A percentile compares a stretch with the other conserved stretches of the same genome.
These are phyloP conservation scores for Drosophila yooni DNA, from an alignment of 2,888 invertebrate species.

Conservation along the genomic window DNA sequence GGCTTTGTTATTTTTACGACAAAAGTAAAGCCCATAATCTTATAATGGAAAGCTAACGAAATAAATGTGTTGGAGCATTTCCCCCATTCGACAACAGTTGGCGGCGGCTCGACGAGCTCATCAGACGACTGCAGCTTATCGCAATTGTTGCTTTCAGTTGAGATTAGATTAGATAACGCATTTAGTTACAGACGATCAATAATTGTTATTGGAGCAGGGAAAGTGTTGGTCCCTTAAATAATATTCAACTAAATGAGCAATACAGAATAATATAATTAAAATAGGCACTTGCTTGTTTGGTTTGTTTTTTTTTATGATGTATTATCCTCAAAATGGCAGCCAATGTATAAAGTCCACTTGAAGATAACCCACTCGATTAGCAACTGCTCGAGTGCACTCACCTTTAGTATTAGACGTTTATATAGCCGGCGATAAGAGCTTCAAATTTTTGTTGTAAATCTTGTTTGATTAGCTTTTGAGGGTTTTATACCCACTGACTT, in stretches of 20 bases:
- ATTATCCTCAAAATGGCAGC: slow-evolving; percentile 35
- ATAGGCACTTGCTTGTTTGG: slow-evolving; percentile 4
- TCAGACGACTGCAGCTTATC: slow-evolving; percentile 29
- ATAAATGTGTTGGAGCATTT: not conserved
- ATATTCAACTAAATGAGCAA: slow-evolving; percentile 19
- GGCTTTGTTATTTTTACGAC: not conserved
- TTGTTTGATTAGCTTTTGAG: not conserved
- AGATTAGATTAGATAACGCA: slow-evolving; percentile 20
- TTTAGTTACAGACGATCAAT: slow-evolving; percentile 23
- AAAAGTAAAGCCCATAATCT: not conserved
- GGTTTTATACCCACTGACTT: not conserved
- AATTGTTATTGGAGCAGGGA: slow-evolving; percentile 19
- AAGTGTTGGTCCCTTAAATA: slow-evolving; percentile 17
- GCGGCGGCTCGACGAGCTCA: slow-evolving; percentile 3
- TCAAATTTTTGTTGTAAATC: not conserved
- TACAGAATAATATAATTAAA: slow-evolving; percentile 21
- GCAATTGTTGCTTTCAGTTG: not conserved
- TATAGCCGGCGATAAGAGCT: slow-evolving; percentile 12
- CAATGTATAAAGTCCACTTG: not conserved
- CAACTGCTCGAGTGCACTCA: not conserved
- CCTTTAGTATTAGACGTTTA: not conserved
- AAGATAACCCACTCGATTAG: slow-evolving; percentile 15
- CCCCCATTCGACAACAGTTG: slow-evolving; percentile 11
- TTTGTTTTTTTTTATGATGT: slow-evolving; percentile 14
- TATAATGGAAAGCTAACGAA: slow-evolving; percentile 10